Evolutionary conservation across 2,888 invertebrate species (phyloP), one percentile per base, ranked within the genome.

Genomic region (Eumacrocentrus americanus): DNA sequence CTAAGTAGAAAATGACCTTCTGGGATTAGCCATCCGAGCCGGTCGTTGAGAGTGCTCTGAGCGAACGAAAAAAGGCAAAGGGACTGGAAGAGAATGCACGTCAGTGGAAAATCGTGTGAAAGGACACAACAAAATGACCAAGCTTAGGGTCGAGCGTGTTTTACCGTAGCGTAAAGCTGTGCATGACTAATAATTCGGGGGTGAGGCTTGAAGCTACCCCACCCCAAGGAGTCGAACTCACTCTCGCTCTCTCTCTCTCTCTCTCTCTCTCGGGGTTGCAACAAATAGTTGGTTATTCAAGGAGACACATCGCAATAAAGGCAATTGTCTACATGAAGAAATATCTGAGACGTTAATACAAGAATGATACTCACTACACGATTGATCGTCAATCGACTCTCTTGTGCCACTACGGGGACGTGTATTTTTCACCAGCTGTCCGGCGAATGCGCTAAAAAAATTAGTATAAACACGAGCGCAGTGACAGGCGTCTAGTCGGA

Each of bases 101-200:
- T 29, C 57, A 53, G 51, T 29, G 37, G 42, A 57, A 29, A 48
- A 22, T 29, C 46, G 35, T 35, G 25, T 18, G 2, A n/a, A 59
- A 38, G 51, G 12, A 51, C 46, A 64, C 58, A 62, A 59, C 16
- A 52, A 51, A 51, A 58, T 46, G 46, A 54, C 23, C 42, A 47
- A 22, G 29, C 46, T 38, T 42, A 61, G 16, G 53, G 42, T 52
- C 34, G 56, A 46, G 50, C 46, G 40, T 61, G 47, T 53, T 54
- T 58, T 54, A 55, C 35, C 25, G 50, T 35, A 40, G 25, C 42
- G 47, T 46, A 53, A 46, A 55, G 58, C 63, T 56, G 65, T 67
- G 72, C 70, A 72, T 78, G 77, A 78, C 77, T 77, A 78, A 77
- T 77, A 77, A 72, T 72, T 72, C 66, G 72, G 68, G 77, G 76